Conservation (phyloP, 2,797 vertebrate species). For the Bradypus variegatus region DNA sequence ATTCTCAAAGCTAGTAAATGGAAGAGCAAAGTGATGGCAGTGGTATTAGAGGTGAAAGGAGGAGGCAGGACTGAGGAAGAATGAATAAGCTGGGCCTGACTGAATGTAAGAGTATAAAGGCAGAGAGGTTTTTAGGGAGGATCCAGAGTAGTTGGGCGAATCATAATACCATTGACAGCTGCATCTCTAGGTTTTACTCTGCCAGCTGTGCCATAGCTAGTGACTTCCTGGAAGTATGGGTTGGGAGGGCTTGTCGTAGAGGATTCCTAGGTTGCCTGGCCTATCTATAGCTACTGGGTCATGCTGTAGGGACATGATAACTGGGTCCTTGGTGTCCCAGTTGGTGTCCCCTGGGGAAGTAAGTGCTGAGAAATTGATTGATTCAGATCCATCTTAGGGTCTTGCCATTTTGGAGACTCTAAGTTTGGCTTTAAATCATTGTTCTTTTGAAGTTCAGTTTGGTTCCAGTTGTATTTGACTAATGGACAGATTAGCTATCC, state of each 20-base stretch:
- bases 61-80: neutral
- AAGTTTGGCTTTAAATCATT: neutral
- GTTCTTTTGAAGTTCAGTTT: conserved; percentile 14
- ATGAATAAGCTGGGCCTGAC: neutral
- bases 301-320: neutral
- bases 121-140: neutral
- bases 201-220: neutral
- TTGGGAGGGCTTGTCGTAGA: neutral
- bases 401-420: neutral
- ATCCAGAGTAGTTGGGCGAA: neutral
- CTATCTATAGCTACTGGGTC: neutral
- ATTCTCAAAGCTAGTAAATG: conserved; percentile 4
- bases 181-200: neutral
- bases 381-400: neutral
- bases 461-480: neutral
- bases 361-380: neutral
- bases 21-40: neutral
- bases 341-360: neutral
- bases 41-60: neutral
- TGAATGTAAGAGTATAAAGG: neutral
- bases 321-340: neutral
- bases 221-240: neutral
- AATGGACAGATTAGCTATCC: neutral
- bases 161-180: neutral
- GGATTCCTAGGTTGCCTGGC: neutral